Base-by-base conservation (phyloP, 2,113 vertebrate species). In the Polypterus bichir region DNA sequence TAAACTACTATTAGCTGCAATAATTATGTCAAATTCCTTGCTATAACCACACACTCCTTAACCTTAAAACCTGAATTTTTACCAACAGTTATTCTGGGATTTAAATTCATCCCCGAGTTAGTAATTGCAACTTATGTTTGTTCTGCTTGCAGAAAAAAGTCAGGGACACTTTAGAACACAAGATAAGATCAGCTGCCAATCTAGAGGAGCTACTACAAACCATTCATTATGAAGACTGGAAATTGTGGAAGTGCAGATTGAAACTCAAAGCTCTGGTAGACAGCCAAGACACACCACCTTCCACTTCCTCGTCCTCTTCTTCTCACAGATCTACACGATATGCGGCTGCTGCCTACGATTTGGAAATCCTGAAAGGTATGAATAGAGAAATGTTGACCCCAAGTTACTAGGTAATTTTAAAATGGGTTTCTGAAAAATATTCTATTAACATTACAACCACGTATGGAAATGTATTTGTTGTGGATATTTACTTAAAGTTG, bases 201-300 rank as follows among this genome's bases (percentile, higher is more conserved):
- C 77, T 98, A 66, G 93, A 96, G 54, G 92, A 98, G 65, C 73
- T 98, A 52, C 88, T 98, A 59, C 83, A 75, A 62, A 83, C 95
- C 55, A 88, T 91, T 3, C 88, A 97, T 66, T 92, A 92, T 3
- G 91, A 91, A 4, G 93, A 96, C 77, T 92, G 93, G 92, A 94
- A 96, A 81, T 69, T 96, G 68, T 98, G 94, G 95, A 89, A 88
- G 66, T 97, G 93, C 80, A 82, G 90, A 6, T 70, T 93, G 66
- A 89, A 89, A 62, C 83, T 94, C 55, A 91, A 91, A 72, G 83
- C 83, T 59, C 64, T 85, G 5, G 76, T 86, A 48, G 8, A 27
- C 56, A 11, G 62, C 54, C 67, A 4, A 69, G 79, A 9, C 64
- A 77, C 75, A 46, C 86, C 74, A 2, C 44, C 46, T 46, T 52